Evolutionary conservation across 2,113 vertebrate species (phyloP).

Genomic region (Lamprotornis superbus): DNA sequence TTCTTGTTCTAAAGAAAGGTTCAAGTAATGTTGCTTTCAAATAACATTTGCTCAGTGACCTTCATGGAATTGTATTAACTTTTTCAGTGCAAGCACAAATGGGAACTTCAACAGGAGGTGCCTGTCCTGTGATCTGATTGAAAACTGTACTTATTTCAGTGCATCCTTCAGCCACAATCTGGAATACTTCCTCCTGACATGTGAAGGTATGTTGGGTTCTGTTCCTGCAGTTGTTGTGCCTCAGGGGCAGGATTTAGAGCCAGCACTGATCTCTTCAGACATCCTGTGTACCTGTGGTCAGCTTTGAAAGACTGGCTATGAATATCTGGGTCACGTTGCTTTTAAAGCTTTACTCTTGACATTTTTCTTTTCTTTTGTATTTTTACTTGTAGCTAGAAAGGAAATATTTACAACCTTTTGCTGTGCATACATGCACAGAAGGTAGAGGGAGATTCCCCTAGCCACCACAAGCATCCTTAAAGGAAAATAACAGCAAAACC

Average conservation of each 20-base stretch:
- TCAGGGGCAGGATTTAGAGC: neutral
- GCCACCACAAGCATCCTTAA: neutral
- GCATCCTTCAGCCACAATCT: constrained; percentile 87
- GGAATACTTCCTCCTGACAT: constrained; percentile 87
- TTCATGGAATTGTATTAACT: neutral
- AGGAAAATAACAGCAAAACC: neutral
- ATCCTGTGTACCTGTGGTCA: neutral
- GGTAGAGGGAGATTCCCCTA: neutral
- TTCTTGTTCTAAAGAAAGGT: neutral
- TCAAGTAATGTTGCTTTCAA: neutral
- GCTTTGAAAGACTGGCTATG: neutral
- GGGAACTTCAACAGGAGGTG: constrained; percentile 90
- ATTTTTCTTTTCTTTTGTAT: neutral
- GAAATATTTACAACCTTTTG: neutral
- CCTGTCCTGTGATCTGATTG: constrained; percentile 87
- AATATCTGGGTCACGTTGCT: neutral
- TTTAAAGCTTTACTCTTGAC: neutral
- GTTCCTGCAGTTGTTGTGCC: neutral
- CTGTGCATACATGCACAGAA: neutral
- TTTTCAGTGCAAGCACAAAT: constrained; percentile 86
- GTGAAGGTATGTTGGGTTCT: constrained; percentile 81
- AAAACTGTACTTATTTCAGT: constrained; percentile 86
- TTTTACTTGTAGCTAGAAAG: neutral
- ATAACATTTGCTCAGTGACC: neutral
- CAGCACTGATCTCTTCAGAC: neutral